A percentile compares a stretch with the other conserved stretches of the same genome.
These are phyloP conservation scores for Spea bombifrons DNA, from an alignment of 2,113 vertebrate species.

Conservation along the genomic window DNA sequence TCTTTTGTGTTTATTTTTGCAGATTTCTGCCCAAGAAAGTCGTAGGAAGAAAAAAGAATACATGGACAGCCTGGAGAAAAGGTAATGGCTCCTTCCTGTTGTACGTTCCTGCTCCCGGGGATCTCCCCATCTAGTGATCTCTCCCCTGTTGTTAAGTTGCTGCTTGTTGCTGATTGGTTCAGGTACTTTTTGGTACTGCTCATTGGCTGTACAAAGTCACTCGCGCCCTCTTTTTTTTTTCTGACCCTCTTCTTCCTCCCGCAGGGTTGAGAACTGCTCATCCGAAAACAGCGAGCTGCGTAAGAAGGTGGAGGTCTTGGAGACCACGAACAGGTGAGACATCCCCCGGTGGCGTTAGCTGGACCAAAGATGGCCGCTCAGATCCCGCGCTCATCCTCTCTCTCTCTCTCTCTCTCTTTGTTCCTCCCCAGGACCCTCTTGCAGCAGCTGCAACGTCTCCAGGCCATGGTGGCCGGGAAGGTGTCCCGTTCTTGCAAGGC, in stretches of 20 bases:
- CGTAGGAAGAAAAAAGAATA: conserved; percentile 99
- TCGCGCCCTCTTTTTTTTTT: too few relatives aligned
- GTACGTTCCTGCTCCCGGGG: too few relatives aligned
- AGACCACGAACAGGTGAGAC: conserved; percentile 90
- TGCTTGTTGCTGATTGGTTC: too few relatives aligned
- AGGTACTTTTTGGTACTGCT: too few relatives aligned
- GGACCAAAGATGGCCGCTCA: too few relatives aligned
- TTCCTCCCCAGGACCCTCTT: conserved; percentile 80
- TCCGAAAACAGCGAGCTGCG: conserved; percentile 92
- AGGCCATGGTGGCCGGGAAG: conserved; percentile 86
- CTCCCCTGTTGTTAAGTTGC: too few relatives aligned
- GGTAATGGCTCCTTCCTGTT: conserved; percentile 63
- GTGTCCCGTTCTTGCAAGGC: conserved; percentile 85
- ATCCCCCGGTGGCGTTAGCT: too few relatives aligned
- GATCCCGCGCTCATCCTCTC: too few relatives aligned
- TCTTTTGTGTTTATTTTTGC: conserved; percentile 40
- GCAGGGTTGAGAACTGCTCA: conserved; percentile 94
- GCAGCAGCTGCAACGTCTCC: conserved; percentile 93
- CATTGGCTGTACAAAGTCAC: too few relatives aligned
- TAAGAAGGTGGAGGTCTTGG: conserved; percentile 92
- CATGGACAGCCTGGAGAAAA: conserved; percentile 97
- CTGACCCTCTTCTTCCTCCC: neutral
- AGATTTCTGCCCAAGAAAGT: conserved; percentile 98
- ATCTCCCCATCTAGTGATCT: too few relatives aligned
- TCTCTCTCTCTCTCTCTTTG: too few relatives aligned